phyloP scores from a whole-genome alignment of 2,888 invertebrate genomes.

The Hyposoter didymator region DNA sequence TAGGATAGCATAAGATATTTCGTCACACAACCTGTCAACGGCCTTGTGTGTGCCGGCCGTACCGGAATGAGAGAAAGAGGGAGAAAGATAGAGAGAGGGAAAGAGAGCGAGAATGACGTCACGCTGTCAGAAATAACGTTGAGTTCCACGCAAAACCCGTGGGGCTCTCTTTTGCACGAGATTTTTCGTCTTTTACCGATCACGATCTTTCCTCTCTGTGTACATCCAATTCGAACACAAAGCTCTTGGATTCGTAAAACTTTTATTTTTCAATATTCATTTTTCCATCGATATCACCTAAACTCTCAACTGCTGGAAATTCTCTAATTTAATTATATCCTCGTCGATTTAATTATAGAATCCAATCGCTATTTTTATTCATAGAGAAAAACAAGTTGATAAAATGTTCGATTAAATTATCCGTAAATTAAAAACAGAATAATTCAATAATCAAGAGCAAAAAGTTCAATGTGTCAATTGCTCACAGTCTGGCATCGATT shows the following conservation, averaged over 20 bases:
- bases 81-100: constrained; percentile 34
- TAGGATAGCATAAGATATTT: constrained; percentile 69
- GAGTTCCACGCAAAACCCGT: constrained; percentile 70
- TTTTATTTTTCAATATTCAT: not conserved
- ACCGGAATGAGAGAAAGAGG: constrained; percentile 48
- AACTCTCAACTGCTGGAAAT: not conserved
- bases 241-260: not conserved
- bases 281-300: not conserved
- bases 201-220: constrained; percentile 7
- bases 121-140: constrained; percentile 77
- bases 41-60: constrained; percentile 71
- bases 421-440: constrained; percentile 3
- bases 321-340: not conserved
- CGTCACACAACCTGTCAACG: constrained; percentile 74
- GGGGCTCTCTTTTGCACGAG: constrained; percentile 25
- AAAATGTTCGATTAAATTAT: not conserved
- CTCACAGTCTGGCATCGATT: constrained; percentile 42
- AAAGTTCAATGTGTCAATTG: constrained; percentile 62
- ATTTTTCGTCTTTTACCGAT: constrained; percentile 55
- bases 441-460: constrained; percentile 32
- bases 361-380: not conserved
- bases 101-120: constrained; percentile 73
- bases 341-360: not conserved
- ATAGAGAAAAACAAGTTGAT: too few species aligned
- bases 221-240: not conserved